Base-by-base conservation (phyloP, 2,888 invertebrate genomes). In the Epicampocera succincta region DNA sequence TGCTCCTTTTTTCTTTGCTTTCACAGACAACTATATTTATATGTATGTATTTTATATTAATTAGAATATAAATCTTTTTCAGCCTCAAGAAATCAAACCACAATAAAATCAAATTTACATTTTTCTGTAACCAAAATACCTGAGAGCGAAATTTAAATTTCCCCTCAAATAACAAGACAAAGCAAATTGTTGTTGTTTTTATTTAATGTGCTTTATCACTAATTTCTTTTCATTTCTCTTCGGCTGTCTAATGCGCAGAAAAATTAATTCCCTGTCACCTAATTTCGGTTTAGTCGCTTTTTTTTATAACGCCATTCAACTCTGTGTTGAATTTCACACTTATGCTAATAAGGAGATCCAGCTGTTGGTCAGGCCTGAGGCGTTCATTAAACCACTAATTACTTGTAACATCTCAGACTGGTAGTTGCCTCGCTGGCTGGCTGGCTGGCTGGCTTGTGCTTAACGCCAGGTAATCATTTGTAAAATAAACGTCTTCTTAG, bases 331-430 rank as follows among this genome's bases (percentile, higher is more conserved):
- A 52, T 82, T 69, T 65, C 69, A 74, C 73, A 82, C 82, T 82
- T 78, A 71, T 74, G 69, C 73, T 82, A 65, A 58, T 69, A 82
- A 68, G 81, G 13, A 63, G 33, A 77, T 68, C 73, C 33, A 63
- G 65, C 74, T 72, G 60, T 42, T 65, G 65, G 82, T 25, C 69
- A 42, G 38, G 78, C 82, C 52, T 71, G 40, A 66, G 65, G 79
- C 79, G 44, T 58, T 79, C 79, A 79, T 83, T 80, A 76, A 83
- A 71, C 80, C 83, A 80, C 77, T 83, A 83, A 83, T 83, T 83
- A 83, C 80, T 80, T 77, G 80, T 68, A 80, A 74, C 40, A 77
- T 69, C 80, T 80, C 71, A 77, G 72, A 69, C 72, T 65, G 46
- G 38, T 54, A 21, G 21, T 76, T 60, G 48, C n/a, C n/a, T n/a